These are phyloP conservation scores for Acrocera orbiculus DNA, from an alignment of 2,888 invertebrate species.

Conservation along the genomic window DNA sequence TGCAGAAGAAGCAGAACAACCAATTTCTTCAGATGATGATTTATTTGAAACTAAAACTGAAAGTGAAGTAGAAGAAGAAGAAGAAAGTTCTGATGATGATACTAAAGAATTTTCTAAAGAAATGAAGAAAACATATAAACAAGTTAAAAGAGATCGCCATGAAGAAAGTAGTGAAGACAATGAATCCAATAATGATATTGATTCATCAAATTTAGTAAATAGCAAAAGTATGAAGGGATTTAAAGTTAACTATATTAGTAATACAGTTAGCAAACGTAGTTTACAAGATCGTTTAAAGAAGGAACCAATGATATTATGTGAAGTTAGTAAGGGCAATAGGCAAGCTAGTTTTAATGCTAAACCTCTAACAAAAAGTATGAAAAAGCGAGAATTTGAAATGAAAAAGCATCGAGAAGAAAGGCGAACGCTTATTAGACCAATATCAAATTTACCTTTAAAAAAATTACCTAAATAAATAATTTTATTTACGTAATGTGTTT, in stretches of 20 bases:
- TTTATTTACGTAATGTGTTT: no score
- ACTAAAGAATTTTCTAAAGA: slow-evolving; percentile 64
- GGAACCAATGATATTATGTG: slow-evolving; percentile 27
- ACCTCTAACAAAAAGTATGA: slow-evolving; percentile 37
- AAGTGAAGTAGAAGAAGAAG: slow-evolving; percentile 33
- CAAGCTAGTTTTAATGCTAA: slow-evolving; percentile 62
- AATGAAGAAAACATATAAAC: slow-evolving; percentile 49
- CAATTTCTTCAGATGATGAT: slow-evolving; percentile 26
- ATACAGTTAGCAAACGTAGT: slow-evolving; percentile 19
- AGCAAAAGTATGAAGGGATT: slow-evolving; percentile 37
- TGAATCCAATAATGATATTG: slow-evolving; percentile 22
- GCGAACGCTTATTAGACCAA: slow-evolving; percentile 43
- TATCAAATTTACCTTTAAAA: slow-evolving; percentile 31
- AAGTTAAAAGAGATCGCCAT: slow-evolving; percentile 25
- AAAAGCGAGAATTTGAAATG: slow-evolving; percentile 39
- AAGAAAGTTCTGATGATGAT: slow-evolving; percentile 53
- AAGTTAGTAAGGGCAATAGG: slow-evolving; percentile 49
- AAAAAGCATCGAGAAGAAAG: slow-evolving; percentile 53
- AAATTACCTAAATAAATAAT: no score
- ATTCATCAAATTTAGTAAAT: slow-evolving; percentile 15
- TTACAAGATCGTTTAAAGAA: slow-evolving; percentile 45
- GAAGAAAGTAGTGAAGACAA: slow-evolving; percentile 20
- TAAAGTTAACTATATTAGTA: slow-evolving; percentile 30
- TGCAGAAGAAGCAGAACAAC: slow-evolving; percentile 23
- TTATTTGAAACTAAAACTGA: slow-evolving; percentile 21